These are phyloP conservation scores for Daphoenositta chrysoptera DNA, from an alignment of 2,113 vertebrate species.

Conservation along the genomic window DNA sequence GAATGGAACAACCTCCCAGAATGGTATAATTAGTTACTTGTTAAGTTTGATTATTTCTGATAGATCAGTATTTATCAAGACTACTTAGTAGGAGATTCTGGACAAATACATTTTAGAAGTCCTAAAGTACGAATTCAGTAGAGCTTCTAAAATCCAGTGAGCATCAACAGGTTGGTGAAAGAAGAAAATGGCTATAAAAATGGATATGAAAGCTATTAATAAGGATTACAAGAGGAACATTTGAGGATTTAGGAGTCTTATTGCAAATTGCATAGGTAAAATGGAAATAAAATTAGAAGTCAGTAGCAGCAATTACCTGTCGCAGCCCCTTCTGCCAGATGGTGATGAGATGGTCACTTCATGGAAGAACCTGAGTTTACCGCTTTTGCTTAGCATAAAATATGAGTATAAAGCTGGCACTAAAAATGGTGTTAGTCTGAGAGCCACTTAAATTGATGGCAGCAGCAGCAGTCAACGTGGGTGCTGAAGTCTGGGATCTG, in stretches of 20 bases:
- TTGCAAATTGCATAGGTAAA: not conserved
- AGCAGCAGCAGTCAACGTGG: not conserved
- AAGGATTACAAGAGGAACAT: not conserved
- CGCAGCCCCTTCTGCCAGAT: not conserved
- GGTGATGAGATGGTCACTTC: not conserved
- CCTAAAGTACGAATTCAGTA: not conserved
- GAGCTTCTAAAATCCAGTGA: not conserved
- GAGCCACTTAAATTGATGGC: not conserved
- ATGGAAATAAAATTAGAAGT: not conserved
- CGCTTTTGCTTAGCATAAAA: not conserved
- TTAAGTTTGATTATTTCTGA: not conserved
- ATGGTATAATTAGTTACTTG: not conserved
- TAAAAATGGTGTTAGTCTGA: not conserved
- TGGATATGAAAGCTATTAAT: not conserved
- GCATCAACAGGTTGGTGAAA: not conserved
- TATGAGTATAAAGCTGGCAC: not conserved
- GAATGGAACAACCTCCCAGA: not conserved
- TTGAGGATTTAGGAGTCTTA: not conserved
- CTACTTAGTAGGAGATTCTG: not conserved
- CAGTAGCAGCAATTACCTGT: not conserved
- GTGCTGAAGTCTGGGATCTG: not conserved
- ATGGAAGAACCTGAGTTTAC: not conserved
- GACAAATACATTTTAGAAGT: not conserved
- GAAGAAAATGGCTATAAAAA: not conserved
- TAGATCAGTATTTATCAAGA: not conserved